phyloP scores from a whole-genome alignment of 2,797 vertebrate genomes.

The Rallus crepitans region DNA sequence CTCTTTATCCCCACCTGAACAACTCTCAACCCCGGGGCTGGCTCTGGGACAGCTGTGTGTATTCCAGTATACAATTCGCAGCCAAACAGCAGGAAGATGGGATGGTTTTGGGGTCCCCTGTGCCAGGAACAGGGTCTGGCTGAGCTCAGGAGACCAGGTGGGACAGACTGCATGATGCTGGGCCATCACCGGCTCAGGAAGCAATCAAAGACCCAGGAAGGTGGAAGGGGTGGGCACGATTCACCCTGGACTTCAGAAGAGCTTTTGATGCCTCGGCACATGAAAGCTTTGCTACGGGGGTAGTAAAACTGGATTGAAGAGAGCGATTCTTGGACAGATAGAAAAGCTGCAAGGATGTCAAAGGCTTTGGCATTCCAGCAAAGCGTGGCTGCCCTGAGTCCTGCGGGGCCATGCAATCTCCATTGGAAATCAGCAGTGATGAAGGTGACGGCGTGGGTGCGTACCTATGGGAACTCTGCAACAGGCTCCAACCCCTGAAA shows the following conservation, averaged over 20 bases:
- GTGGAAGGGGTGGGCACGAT: not conserved
- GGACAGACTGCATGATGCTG: not conserved
- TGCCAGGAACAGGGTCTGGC: not conserved
- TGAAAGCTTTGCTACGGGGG: slow-evolving; percentile 25
- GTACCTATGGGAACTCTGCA: not conserved
- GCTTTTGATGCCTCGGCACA: slow-evolving; percentile 29
- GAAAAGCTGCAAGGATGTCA: not conserved
- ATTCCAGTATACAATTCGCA: not conserved
- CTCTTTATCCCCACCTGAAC: not conserved
- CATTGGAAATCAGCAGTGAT: not conserved
- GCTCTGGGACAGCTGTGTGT: not conserved
- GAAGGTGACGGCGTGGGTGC: not conserved
- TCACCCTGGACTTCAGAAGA: slow-evolving; percentile 21
- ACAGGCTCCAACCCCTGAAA: not conserved
- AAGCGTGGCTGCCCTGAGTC: not conserved
- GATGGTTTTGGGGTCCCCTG: not conserved
- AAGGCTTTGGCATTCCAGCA: not conserved
- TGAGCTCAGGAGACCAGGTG: not conserved
- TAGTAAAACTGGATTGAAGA: not conserved
- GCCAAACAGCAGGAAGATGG: not conserved
- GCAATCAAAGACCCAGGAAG: not conserved
- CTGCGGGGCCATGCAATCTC: not conserved
- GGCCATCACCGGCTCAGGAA: not conserved
- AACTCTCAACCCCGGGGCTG: not conserved
- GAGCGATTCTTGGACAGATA: not conserved